Conservation (phyloP, 2,113 vertebrate genomes). For the Eidolon helvum region DNA sequence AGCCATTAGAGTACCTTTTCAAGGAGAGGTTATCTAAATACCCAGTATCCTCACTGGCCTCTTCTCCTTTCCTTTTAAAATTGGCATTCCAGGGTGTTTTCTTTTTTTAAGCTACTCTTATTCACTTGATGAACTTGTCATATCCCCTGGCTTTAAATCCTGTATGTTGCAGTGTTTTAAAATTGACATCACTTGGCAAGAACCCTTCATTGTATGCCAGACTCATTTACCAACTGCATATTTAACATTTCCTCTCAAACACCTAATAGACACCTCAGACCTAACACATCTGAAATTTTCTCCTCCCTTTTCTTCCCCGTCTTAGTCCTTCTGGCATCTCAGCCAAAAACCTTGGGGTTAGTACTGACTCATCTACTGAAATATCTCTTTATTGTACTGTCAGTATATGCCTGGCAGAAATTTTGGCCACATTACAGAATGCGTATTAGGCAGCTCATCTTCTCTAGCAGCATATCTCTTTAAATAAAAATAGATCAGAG, state of each 20-base stretch:
- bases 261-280: background rate
- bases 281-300: background rate
- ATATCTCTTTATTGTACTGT: background rate
- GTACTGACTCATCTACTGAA: background rate
- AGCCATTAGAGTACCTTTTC: background rate
- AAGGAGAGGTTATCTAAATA: background rate
- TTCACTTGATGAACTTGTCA: background rate
- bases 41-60: background rate
- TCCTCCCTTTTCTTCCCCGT: background rate
- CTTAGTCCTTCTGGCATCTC: background rate
- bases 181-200: background rate
- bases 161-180: background rate
- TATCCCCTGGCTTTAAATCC: background rate
- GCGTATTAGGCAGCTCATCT: background rate
- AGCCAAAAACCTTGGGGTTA: background rate
- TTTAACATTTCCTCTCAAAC: background rate
- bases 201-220: background rate
- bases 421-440: background rate
- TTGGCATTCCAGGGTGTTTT: background rate
- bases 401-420: background rate
- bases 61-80: background rate
- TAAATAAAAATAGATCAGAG: constrained; percentile 30
- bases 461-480: background rate
- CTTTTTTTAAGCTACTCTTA: background rate
- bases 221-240: background rate